These are phyloP conservation scores for Hippocampus barbouri DNA, from an alignment of 2,113 vertebrate species.

Conservation along the genomic window DNA sequence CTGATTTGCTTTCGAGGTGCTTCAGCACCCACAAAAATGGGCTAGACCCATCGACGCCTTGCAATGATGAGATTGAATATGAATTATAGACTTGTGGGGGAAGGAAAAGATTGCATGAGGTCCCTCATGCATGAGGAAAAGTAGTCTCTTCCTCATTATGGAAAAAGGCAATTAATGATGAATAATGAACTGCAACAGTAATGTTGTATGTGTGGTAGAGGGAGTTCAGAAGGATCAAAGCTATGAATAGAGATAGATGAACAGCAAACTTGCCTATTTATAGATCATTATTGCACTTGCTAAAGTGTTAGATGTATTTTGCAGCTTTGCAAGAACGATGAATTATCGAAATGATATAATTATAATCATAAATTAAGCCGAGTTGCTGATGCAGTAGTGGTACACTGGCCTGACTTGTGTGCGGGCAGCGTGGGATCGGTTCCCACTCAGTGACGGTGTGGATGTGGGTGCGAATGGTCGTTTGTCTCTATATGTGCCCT, in stretches of 20 bases:
- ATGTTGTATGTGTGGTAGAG: constrained; percentile 41
- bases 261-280: not conserved
- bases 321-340: not conserved
- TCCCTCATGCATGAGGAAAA: constrained; percentile 39
- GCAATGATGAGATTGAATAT: constrained; percentile 52
- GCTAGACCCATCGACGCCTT: not conserved
- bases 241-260: constrained; percentile 19
- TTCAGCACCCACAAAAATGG: too few species aligned
- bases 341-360: too few species aligned
- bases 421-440: too few species aligned
- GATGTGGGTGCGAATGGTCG: too few species aligned
- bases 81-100: constrained; percentile 37
- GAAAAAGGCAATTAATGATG: constrained; percentile 59
- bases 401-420: too few species aligned
- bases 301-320: not conserved
- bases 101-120: constrained; percentile 33
- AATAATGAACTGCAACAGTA: constrained; percentile 49
- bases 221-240: constrained; percentile 35
- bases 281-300: not conserved
- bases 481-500: too few species aligned
- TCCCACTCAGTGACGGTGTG: too few species aligned
- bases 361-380: not conserved
- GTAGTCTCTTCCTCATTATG: constrained; percentile 40
- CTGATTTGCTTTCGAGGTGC: too few species aligned
- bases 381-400: too few species aligned